Evolutionary conservation across 2,888 invertebrate species (phyloP).

Genomic region (Platycnemis pennipes): DNA sequence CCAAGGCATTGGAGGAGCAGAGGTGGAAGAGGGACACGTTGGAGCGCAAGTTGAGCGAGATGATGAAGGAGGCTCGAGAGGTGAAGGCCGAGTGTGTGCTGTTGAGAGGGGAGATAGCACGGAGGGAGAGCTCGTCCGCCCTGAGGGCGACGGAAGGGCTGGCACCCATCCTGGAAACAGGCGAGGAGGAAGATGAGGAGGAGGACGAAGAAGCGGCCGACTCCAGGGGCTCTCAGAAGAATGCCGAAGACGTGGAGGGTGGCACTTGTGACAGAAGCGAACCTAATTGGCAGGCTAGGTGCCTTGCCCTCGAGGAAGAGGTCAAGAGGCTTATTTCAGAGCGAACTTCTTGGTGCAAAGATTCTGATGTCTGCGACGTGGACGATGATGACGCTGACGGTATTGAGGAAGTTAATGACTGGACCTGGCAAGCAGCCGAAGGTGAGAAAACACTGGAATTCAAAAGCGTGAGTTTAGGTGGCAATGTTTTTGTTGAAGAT

Average conservation of each 20-base stretch:
- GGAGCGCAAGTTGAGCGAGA: slow-evolving; percentile 55
- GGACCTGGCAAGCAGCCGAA: slow-evolving; percentile 35
- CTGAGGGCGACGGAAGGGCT: slow-evolving; percentile 25
- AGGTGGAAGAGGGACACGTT: slow-evolving; percentile 60
- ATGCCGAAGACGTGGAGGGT: neutral
- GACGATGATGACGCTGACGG: slow-evolving; percentile 18
- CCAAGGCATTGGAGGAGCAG: slow-evolving; percentile 34
- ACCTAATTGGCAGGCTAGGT: slow-evolving; percentile 34
- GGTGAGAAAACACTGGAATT: neutral
- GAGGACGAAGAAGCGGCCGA: neutral
- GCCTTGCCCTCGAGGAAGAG: slow-evolving; percentile 42
- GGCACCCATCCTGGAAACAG: slow-evolving; percentile 43
- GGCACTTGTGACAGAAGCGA: neutral
- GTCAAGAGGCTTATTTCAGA: slow-evolving; percentile 12
- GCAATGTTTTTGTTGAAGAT: slow-evolving; percentile 1
- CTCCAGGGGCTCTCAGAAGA: neutral
- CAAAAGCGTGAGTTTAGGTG: neutral
- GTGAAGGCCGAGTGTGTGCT: slow-evolving; percentile 17
- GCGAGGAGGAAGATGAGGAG: slow-evolving; percentile 36
- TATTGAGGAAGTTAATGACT: slow-evolving; percentile 42
- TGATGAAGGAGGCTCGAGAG: slow-evolving; percentile 58
- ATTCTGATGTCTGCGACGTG: neutral
- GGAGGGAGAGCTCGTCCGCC: neutral
- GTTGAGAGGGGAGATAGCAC: slow-evolving; percentile 15
- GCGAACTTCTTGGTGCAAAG: neutral